Evolutionary conservation across 2,113 vertebrate genomes (phyloP).

Genomic region (Chauna torquata): DNA sequence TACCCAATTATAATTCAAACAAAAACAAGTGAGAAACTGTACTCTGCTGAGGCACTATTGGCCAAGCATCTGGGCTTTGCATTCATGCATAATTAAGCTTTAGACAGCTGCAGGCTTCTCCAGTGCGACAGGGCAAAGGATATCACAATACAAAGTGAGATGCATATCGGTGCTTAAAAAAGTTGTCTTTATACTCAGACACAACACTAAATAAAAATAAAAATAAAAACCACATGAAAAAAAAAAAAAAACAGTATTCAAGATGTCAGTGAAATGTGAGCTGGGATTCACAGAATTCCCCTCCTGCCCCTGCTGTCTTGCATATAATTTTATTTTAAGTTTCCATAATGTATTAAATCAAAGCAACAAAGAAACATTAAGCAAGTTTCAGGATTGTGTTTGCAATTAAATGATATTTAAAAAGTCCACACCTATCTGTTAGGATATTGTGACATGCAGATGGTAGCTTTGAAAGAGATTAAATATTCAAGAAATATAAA

Average conservation of each 20-base stretch:
- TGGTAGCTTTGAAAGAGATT: conserved; percentile 47
- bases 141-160: conserved; percentile 68
- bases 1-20: conserved; percentile 74
- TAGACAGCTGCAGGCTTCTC: conserved; percentile 77
- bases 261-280: background rate
- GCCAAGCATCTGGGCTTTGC: conserved; percentile 74
- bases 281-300: background rate
- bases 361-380: conserved; percentile 46
- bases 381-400: conserved; percentile 18
- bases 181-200: conserved; percentile 48
- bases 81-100: conserved; percentile 82
- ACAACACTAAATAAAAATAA: conserved; percentile 56
- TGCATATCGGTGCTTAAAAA: conserved; percentile 42
- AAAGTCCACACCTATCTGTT: background rate
- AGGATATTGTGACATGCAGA: background rate
- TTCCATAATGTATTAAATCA: conserved; percentile 5
- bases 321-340: conserved; percentile 39
- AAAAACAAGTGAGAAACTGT: conserved; percentile 72
- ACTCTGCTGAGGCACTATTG: conserved; percentile 63
- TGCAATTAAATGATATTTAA: background rate
- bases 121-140: conserved; percentile 40
- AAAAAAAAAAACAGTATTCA: conserved; percentile 34
- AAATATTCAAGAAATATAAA: conserved; percentile 62
- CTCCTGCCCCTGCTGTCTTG: background rate
- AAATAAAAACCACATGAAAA: background rate